phyloP scores from a whole-genome alignment of 2,888 invertebrate species.

The Epistrophe grossulariae region DNA sequence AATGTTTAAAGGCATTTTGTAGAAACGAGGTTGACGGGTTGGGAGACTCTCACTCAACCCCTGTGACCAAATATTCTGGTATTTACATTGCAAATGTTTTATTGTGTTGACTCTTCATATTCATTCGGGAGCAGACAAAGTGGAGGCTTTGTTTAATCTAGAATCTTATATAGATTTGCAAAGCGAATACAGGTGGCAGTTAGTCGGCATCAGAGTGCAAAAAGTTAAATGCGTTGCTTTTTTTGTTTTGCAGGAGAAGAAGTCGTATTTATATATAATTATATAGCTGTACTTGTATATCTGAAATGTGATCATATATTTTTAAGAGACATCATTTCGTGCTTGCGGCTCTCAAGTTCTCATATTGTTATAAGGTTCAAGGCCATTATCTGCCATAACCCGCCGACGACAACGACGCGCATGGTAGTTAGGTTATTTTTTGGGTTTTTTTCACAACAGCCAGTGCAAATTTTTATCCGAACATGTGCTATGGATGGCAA shows the following conservation, averaged over 20 bases:
- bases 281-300: background rate
- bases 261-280: background rate
- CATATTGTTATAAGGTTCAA: slow-evolving; percentile 67
- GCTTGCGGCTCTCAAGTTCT: slow-evolving; percentile 46
- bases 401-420: background rate
- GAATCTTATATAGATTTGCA: slow-evolving; percentile 42
- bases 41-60: background rate
- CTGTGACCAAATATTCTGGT: slow-evolving; percentile 14
- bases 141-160: slow-evolving; percentile 68
- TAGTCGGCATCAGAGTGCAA: slow-evolving; percentile 41
- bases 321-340: slow-evolving; percentile 26
- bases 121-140: slow-evolving; percentile 52
- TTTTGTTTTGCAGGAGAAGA: slow-evolving; percentile 10
- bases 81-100: slow-evolving; percentile 57
- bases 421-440: slow-evolving; percentile 29
- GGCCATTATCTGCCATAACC: slow-evolving; percentile 19
- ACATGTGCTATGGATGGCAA: slow-evolving; percentile 28
- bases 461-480: background rate
- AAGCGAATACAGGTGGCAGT: slow-evolving; percentile 48
- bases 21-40: background rate
- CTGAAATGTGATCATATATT: slow-evolving; percentile 12
- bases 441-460: background rate
- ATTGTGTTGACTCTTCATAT: slow-evolving; percentile 58
- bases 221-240: slow-evolving; percentile 54
- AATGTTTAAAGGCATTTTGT: background rate